Base-by-base conservation (phyloP, 2,113 vertebrate species). In the Ariopsis seemanni region DNA sequence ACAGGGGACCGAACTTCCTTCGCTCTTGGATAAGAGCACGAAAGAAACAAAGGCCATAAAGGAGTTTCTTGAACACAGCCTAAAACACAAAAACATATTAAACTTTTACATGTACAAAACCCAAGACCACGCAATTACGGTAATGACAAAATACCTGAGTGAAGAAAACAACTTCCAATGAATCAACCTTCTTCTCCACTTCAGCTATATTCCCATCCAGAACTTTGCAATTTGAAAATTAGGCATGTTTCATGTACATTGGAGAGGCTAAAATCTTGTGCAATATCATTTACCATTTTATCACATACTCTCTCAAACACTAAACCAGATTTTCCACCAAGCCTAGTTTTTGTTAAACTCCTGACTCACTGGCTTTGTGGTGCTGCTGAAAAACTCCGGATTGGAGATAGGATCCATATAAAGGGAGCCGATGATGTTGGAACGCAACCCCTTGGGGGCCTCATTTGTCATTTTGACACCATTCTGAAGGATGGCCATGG, bases 401-500 rank as follows among this genome's bases (percentile, higher is more conserved):
- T 98, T 95, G 12, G 96, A 96, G 91, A 97, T 95, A 0, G 97
- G 96, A 90, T 97, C 97, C 97, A 97, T 98, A 87, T 95, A 89
- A 93, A 97, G 96, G 0, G 95, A 98, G 79, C 95, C 95, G 11
- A 96, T 94, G 42, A 98, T 96, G 89, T 97, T 98, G 83, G 96
- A 91, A 25, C 96, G 94, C 79, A 97, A 94, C 27, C 97, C 97
- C 93, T 97, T 98, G 0, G 97, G 0, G 96, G 96, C 96, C 88
- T 98, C 97, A 0, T 96, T 97, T 87, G 97, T 98, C 96, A 97
- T 98, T 91, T 98, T 97, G 86, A 97, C 97, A 3, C 96, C 96
- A 0, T 97, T 97, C 93, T 98, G 97, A 77, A 97, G 96, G 22
- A 98, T 96, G 0, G 97, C 94, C 89, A 97, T 97, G 0, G 97